Percentiles rank a stretch among this genome's conserved stretches.
Conservation (phyloP, 2,113 vertebrate genomes). For the Ceuthmochares aereus region DNA sequence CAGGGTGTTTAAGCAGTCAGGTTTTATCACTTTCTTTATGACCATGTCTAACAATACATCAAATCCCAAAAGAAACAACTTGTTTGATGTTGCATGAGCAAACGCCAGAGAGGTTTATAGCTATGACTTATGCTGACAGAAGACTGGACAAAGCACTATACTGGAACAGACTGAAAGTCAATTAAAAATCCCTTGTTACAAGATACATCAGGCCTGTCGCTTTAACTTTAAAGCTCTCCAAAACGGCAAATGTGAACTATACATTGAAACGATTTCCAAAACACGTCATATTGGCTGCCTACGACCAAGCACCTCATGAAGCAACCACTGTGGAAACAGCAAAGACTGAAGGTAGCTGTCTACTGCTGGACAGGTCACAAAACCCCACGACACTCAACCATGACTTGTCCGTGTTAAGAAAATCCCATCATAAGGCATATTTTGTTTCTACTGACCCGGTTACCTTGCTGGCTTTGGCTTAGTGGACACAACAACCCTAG, state of each 20-base stretch:
- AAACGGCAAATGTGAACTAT: not conserved
- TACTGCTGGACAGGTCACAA: not conserved
- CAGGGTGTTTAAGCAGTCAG: not conserved
- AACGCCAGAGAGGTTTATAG: not conserved
- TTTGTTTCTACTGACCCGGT: not conserved
- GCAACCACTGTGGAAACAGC: not conserved
- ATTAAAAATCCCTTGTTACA: conserved; percentile 44
- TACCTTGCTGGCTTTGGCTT: not conserved
- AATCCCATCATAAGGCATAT: not conserved
- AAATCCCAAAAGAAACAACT: conserved; percentile 37
- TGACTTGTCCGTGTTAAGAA: not conserved
- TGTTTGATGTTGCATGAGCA: not conserved
- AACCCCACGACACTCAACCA: not conserved
- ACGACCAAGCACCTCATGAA: rapidly evolving
- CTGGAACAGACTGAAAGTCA: conserved; percentile 42
- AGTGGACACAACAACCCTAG: not conserved
- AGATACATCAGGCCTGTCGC: not conserved
- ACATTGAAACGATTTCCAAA: not conserved
- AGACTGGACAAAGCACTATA: conserved; percentile 5
- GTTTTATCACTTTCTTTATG: conserved; percentile 27
- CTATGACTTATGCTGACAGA: conserved; percentile 30
- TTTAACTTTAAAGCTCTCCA: conserved; percentile 11
- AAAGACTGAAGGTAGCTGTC: not conserved
- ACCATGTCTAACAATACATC: not conserved
- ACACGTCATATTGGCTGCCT: not conserved